Evolutionary conservation across 2,797 vertebrate species (phyloP).

Genomic region (Rhodeus uyekii): DNA sequence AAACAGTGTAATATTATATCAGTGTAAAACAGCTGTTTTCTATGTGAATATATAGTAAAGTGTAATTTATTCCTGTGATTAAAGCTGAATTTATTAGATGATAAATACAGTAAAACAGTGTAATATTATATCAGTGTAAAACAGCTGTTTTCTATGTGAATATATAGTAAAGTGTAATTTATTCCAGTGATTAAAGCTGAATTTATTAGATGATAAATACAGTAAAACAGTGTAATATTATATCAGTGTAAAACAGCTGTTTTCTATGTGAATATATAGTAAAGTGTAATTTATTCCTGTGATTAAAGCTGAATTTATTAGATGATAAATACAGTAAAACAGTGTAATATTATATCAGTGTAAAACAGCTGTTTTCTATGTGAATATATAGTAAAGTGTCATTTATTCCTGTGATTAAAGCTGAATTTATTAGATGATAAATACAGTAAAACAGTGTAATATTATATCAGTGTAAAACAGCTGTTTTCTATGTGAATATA

Average conservation of each 20-base stretch:
- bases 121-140: not conserved
- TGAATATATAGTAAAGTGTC: not conserved
- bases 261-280: not conserved
- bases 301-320: not conserved
- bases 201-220: too few relatives aligned
- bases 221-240: too few relatives aligned
- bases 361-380: not conserved
- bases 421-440: conserved; percentile 2
- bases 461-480: not conserved
- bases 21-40: not conserved
- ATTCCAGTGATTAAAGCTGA: not conserved
- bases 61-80: not conserved
- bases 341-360: not conserved
- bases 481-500: not conserved
- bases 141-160: not conserved
- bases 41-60: not conserved
- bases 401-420: not conserved
- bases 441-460: too few relatives aligned
- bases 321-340: too few relatives aligned
- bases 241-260: not conserved
- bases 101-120: too few relatives aligned
- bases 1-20: not conserved
- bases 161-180: not conserved
- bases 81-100: not conserved
- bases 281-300: not conserved